Base-by-base conservation (phyloP, 2,113 vertebrate genomes). In the Pheucticus melanocephalus region DNA sequence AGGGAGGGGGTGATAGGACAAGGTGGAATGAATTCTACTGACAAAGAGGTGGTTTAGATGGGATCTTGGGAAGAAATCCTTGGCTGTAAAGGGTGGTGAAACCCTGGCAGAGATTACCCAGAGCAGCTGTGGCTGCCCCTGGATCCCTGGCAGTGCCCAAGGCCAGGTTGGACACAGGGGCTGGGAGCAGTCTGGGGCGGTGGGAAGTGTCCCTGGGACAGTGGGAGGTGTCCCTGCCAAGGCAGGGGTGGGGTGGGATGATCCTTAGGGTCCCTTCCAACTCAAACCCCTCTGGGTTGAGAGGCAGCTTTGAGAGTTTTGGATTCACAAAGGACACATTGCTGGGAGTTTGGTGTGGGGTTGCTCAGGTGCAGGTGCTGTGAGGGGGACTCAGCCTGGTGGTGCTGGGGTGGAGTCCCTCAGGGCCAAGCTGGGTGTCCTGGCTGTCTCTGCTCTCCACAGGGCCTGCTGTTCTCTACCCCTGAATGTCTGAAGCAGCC, bases 391-490 rank as follows among this genome's bases (percentile, higher is more conserved):
- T 56, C 54, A 56, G 54, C 31, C 54, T 56, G 54, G 15, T 18
- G 37, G 4, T 63, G 44, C 28, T 59, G 27, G 6, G 15, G 1
- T 78, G 53, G 56, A 12, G 5, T 44, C 33, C 39, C 51, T 64
- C 21, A 17, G 44, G 42, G 24, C 14, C 56, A 35, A 45, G 11
- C 15, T 25, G 33, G 17, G 1, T 47, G 57, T 42, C 24, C 56
- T 66, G 54, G 9, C n/a, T 70, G 5, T 44, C 28, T 86, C 15
- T 92, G 5, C 44, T 82, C 37, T 48, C 53, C 83, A 16, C 93
- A 99, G 99, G 99, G 99, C 81, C 94, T 99, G 88, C 98, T 99
- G 17, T 99, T 99, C 96, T 99, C 98, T 35, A 98, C 98, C 1
- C 83, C 97, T 4, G 98, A 99, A 39, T 99, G 98, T 63, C 68